Conservation (phyloP, 2,113 vertebrate species). For the Hemichromis elongatus region DNA sequence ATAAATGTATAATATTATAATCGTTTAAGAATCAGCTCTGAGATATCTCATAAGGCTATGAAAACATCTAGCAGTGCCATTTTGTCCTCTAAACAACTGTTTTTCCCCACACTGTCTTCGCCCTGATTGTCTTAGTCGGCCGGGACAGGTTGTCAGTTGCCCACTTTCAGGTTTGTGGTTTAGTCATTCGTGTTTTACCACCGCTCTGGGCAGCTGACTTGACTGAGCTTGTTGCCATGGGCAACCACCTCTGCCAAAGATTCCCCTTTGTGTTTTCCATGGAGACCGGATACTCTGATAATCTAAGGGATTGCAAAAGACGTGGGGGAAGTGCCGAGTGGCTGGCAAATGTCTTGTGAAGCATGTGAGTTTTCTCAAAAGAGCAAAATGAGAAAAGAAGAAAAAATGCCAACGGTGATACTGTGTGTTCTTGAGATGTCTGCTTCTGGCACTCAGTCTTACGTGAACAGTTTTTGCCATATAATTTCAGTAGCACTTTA, state of each 20-base stretch:
- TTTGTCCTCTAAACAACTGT: not conserved
- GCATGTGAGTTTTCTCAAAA: conserved; percentile 30
- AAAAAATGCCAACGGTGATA: conserved; percentile 5
- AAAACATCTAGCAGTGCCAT: not conserved
- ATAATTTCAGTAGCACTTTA: not conserved
- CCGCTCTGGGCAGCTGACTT: conserved; percentile 47
- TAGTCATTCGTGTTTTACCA: conserved; percentile 40
- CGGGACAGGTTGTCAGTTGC: conserved; percentile 16
- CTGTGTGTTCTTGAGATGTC: not conserved
- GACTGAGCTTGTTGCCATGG: conserved; percentile 66
- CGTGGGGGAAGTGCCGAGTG: conserved; percentile 42
- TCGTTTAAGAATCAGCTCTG: not conserved
- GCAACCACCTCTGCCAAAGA: conserved; percentile 63
- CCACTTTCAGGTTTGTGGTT: conserved; percentile 37
- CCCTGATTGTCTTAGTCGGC: not conserved
- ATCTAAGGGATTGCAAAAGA: conserved; percentile 63
- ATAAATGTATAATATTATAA: not conserved
- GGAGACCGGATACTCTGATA: conserved; percentile 72
- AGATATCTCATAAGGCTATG: not conserved
- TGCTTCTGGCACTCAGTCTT: not conserved
- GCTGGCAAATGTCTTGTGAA: conserved; percentile 50
- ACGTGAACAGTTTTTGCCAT: not conserved
- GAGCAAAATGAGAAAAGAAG: conserved; percentile 17
- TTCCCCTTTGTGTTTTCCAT: conserved; percentile 51
- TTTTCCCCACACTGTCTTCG: not conserved